Base-by-base conservation (phyloP, 2,888 invertebrate genomes). In the Petrophora chlorosata region DNA sequence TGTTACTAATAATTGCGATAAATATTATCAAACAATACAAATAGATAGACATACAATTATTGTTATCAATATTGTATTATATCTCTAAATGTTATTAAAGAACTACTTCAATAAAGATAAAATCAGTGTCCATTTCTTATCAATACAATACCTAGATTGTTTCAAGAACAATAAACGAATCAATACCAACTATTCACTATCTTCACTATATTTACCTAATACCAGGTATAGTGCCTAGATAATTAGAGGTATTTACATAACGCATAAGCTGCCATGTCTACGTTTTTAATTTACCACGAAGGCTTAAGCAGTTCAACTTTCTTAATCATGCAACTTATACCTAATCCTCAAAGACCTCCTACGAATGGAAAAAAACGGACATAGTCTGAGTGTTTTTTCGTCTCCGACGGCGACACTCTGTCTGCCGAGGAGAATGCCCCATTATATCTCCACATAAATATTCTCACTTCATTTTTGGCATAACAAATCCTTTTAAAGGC, bases 1-100 rank as follows among this genome's bases (percentile, higher is more conserved):
- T 65, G 74, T 75, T 81, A 79, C 72, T 70, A 79, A 79, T 81
- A 78, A 83, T 78, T 76, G 67, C 68, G 79, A 87, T 88, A 82
- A 75, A 70, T 72, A 70, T 81, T 86, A 88, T 87, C 87, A 74
- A 85, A 85, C 82, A 87, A 87, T 85, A 85, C 83, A 79, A 82
- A 82, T 73, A 81, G 72, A 84, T 80, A 76, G 73, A 77, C 72
- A 75, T 79, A 79, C 82, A 84, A 82, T 86, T 81, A 80, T 71
- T 76, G 71, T 74, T 85, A 88, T 87, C 85, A 72, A 67, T 81
- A 84, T 83, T 85, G 82, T 80, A 72, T 82, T 79, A 79, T 85
- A 87, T 87, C 85, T 81, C 77, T 78, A 80, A 53, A 65, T 65
- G 75, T 82, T 82, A 79, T 84, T 80, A 79, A 81, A 79, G 68